Evolutionary conservation across 2,113 vertebrate species (phyloP).

Genomic region (Psophia crepitans): DNA sequence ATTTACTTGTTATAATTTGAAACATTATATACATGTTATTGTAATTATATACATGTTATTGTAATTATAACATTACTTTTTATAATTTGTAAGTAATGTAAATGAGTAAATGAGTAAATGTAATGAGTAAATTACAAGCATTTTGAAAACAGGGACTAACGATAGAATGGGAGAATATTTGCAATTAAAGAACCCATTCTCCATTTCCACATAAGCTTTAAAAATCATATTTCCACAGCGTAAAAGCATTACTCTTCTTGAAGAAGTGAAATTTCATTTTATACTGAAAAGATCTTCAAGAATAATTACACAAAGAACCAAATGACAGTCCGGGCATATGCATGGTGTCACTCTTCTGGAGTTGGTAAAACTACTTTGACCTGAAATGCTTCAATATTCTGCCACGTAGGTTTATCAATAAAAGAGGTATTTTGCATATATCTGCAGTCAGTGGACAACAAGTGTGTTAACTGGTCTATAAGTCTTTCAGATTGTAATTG

Average conservation of each 20-base stretch:
- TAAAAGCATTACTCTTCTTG: not conserved
- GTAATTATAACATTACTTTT: not conserved
- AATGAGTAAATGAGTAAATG: too few relatives aligned
- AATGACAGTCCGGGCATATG: not conserved
- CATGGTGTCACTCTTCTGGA: not conserved
- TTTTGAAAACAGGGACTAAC: not conserved
- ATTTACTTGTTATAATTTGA: not conserved
- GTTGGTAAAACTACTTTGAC: not conserved
- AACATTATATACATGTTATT: too few relatives aligned
- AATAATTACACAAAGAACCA: not conserved
- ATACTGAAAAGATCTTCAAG: not conserved
- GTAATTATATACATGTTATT: too few relatives aligned
- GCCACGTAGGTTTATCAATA: not conserved
- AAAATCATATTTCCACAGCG: not conserved
- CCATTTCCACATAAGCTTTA: not conserved
- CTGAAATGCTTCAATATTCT: not conserved
- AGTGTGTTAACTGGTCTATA: not conserved
- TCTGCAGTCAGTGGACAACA: not conserved
- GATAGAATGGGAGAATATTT: not conserved
- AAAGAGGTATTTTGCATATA: not conserved
- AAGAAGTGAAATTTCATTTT: not conserved
- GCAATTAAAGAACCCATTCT: not conserved
- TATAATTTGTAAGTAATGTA: too few relatives aligned
- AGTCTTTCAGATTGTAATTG: constrained; percentile 26
- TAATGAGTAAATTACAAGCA: not conserved